Evolutionary conservation across 2,113 vertebrate genomes (phyloP), one percentile per base, ranked within the genome.

Genomic region (Nicator chloris): DNA sequence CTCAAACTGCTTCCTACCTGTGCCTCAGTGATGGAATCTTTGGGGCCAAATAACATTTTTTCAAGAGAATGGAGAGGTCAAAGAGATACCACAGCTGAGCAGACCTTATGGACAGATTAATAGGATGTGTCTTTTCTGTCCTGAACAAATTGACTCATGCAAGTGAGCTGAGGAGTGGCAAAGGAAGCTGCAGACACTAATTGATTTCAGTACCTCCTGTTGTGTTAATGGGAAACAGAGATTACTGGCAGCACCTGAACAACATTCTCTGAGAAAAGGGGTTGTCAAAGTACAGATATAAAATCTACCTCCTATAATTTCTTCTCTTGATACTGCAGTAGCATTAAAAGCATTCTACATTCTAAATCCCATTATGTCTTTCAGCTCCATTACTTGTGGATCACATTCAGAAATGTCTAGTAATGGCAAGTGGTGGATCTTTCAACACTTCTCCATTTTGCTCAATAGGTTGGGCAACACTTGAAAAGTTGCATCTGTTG

Each of bases 401-500:
- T 61, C 23, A 80, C 45, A 65, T 61, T 85, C 31, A 90, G 66
- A 80, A 87, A 75, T 13, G 12, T 45, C 40, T 45, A 76, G 13
- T 35, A 76, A 57, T 7, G 6, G 18, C 9, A 10, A 79, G 15
- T 3, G 45, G 22, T 42, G 44, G 40, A 80, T 90, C 86, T 94
- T 80, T 73, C 44, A 82, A 45, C 30, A 53, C n/a, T 69, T 57
- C 23, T 80, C 37, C 28, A 65, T 72, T 92, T 82, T 61, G 28
- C 21, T 86, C 59, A 77, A 27, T 17, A 69, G 42, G 66, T 76
- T 49, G 42, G 47, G 71, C 39, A 95, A 76, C 42, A n/a, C 49
- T 77, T 80, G 82, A 88, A 33, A 92, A 70, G 63, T 21, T 83
- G 30, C 76, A 90, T 88, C 82, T 93, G 85, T 53, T 88, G 3